Conservation (phyloP, 2,113 vertebrate species). For the Trinectes maculatus region DNA sequence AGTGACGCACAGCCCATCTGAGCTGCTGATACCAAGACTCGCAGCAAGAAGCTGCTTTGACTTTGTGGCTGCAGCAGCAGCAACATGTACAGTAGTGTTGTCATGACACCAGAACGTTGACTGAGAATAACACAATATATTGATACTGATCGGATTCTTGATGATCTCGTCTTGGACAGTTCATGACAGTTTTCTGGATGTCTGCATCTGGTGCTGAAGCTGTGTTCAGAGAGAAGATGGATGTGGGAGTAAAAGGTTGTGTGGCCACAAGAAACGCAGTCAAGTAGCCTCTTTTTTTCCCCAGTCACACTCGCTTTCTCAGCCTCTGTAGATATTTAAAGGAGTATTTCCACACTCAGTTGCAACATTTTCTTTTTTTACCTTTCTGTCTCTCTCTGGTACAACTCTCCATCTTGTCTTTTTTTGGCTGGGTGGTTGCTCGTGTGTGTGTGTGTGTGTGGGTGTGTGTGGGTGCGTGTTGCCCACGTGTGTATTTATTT, state of each 20-base stretch:
- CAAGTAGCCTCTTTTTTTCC: constrained; percentile 13
- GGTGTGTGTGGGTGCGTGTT: constrained; percentile 21
- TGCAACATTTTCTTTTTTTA: constrained; percentile 68
- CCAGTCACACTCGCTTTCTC: constrained; percentile 10
- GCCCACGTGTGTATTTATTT: constrained; percentile 18
- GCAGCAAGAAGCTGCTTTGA: constrained; percentile 25
- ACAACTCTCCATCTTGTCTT: constrained; percentile 64
- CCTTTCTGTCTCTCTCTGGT: constrained; percentile 69
- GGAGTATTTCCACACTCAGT: constrained; percentile 59
- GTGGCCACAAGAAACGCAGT: constrained; percentile 35
- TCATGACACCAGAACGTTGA: constrained; percentile 2
- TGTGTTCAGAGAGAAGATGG: constrained; percentile 17
- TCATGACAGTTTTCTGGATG: not conserved
- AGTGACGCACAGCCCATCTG: constrained; percentile 19
- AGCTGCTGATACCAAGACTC: constrained; percentile 27
- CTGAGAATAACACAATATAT: not conserved
- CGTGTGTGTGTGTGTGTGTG: constrained; percentile 7
- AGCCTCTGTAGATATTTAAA: constrained; percentile 50
- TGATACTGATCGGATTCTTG: not conserved
- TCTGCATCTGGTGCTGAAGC: too few relatives aligned
- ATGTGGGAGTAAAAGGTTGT: constrained; percentile 22
- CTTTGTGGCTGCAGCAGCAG: constrained; percentile 24
- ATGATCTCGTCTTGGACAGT: not conserved
- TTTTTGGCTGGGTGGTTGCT: constrained; percentile 20
- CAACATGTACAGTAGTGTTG: constrained; percentile 11